Conservation (phyloP, 2,888 invertebrate species). For the Gonocerus acuteangulatus region DNA sequence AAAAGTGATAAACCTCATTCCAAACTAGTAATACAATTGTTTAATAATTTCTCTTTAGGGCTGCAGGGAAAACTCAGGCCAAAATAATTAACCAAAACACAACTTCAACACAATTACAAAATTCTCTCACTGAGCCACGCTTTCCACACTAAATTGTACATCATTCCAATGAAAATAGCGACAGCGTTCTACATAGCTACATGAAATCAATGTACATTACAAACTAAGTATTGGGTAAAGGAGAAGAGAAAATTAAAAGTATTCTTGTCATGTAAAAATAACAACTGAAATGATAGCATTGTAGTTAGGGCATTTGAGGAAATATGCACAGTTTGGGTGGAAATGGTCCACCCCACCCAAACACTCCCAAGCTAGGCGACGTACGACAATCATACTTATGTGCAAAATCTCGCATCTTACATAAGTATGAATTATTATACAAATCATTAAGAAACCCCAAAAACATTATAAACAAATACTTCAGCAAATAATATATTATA, state of each 20-base stretch:
- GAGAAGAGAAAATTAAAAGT: neutral
- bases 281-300: neutral
- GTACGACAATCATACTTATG: neutral
- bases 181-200: neutral
- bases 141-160: neutral
- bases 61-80: slow-evolving; percentile 18
- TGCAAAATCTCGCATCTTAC: neutral
- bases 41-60: neutral
- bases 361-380: too few relatives aligned
- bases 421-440: too few relatives aligned
- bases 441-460: too few relatives aligned
- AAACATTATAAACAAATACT: too few relatives aligned
- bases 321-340: neutral
- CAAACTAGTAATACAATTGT: neutral
- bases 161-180: neutral
- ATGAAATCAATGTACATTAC: neutral
- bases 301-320: neutral
- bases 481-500: too few relatives aligned
- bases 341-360: too few relatives aligned
- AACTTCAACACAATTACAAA: neutral
- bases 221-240: neutral
- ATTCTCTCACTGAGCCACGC: neutral
- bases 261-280: neutral
- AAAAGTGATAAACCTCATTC: neutral
- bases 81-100: slow-evolving; percentile 5